Conservation (phyloP, 1,140 invertebrate species). For the Micrasema minimum region DNA sequence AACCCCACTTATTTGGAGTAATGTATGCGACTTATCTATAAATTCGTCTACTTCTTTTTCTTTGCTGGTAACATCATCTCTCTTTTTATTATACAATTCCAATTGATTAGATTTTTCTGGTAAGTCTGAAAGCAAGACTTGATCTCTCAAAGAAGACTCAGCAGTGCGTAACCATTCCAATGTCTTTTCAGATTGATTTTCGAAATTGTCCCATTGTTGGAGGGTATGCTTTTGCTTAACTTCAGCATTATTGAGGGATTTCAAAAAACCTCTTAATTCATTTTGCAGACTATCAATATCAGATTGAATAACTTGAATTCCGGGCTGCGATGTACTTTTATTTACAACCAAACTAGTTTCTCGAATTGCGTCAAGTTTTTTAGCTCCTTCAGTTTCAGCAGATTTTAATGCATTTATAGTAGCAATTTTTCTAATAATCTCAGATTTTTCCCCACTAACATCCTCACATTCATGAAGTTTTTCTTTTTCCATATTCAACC, state of each 20-base stretch:
- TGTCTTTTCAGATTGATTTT: slow-evolving; percentile 80
- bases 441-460: slow-evolving; percentile 81
- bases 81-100: slow-evolving; percentile 76
- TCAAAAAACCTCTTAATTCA: slow-evolving; percentile 73
- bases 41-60: slow-evolving; percentile 89
- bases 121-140: slow-evolving; percentile 82
- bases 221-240: slow-evolving; percentile 78
- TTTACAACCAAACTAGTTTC: slow-evolving; percentile 75
- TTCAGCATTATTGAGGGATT: slow-evolving; percentile 73
- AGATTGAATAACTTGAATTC: slow-evolving; percentile 76
- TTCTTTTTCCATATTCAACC: slow-evolving; percentile 80
- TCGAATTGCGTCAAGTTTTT: slow-evolving; percentile 76
- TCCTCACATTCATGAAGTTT: slow-evolving; percentile 82
- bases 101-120: slow-evolving; percentile 83
- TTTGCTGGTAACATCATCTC: slow-evolving; percentile 79
- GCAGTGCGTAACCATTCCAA: slow-evolving; percentile 87
- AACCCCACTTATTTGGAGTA: slow-evolving; percentile 85
- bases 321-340: slow-evolving; percentile 85
- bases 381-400: slow-evolving; percentile 77
- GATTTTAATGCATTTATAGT: slow-evolving; percentile 75
- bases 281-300: slow-evolving; percentile 79
- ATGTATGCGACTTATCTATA: slow-evolving; percentile 87
- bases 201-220: slow-evolving; percentile 89
- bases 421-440: slow-evolving; percentile 79
- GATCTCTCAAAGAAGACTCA: slow-evolving; percentile 86